Evolutionary conservation across 2,113 vertebrate genomes (phyloP), one percentile per base, ranked within the genome.

Genomic region (Corydoras maculifer): DNA sequence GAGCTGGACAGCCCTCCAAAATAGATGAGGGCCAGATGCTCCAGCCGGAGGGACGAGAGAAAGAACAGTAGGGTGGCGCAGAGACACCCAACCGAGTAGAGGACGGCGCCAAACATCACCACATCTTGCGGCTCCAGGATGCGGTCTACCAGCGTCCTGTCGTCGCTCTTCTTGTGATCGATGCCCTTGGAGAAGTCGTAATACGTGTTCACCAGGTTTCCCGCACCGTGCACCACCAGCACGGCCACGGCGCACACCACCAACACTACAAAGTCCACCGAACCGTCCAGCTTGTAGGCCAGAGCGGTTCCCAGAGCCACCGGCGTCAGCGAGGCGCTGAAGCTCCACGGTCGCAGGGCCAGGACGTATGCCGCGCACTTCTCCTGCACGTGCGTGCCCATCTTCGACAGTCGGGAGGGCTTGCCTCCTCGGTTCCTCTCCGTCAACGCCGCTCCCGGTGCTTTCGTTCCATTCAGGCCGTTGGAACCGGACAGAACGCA

Each of bases 181-280:
- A 98, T 98, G 49, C 97, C 97, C 84, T 98, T 98, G 67, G 94
- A 96, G 83, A 98, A 99, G 86, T 99, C 97, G n/a, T 98, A 99
- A 82, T 97, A 99, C 25, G 97, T 99, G 79, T 99, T 99, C 2
- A 99, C 97, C 25, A 99, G 82, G 80, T 99, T 99, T 0, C 97
- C 97, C 0, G 97, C 97, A 0, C 95, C 97, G 0, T 99, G 97
- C 65, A 99, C 97, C 0, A 96, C 91, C 58, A 99, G 85, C 50
- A 98, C 96, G 0, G 93, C 86, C 54, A 96, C 88, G 0, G 96
- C 96, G 15, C 95, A 96, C 2, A 96, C 94, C 84, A 97, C 4
- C 58, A 97, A 74, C 4, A 98, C 81, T 10, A 93, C 75, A 0
- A 93, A 86, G 76, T 99, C 91, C 59, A 99, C 84, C 0, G 88